Evolutionary conservation across 2,888 invertebrate genomes (phyloP).

Genomic region (Megalurothrips usitatus): DNA sequence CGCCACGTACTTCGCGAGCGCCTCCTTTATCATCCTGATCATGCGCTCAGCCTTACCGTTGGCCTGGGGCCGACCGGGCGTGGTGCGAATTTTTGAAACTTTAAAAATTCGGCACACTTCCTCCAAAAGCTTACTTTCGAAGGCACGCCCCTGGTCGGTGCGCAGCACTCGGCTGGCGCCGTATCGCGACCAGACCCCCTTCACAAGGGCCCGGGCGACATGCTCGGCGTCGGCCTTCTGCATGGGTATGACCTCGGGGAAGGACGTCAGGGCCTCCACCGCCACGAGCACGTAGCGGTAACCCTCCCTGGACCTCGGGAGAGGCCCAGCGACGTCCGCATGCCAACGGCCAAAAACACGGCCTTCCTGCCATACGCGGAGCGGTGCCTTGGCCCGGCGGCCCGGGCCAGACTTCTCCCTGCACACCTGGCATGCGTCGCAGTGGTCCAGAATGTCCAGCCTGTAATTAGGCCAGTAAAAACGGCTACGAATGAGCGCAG

Average conservation of each 20-base stretch:
- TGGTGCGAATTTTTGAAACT: background rate
- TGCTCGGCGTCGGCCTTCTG: background rate
- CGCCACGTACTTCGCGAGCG: background rate
- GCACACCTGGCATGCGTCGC: background rate
- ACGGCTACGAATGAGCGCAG: background rate
- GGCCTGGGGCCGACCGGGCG: background rate
- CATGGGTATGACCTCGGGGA: background rate
- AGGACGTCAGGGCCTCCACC: background rate
- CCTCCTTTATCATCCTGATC: background rate
- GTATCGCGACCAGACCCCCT: background rate
- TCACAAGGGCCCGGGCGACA: background rate
- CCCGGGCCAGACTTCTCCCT: background rate
- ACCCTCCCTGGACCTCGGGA: background rate
- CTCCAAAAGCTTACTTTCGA: background rate
- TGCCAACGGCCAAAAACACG: slow-evolving; percentile 3
- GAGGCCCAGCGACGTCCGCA: background rate
- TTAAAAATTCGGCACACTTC: background rate
- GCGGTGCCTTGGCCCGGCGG: background rate
- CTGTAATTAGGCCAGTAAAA: background rate
- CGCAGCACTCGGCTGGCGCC: background rate
- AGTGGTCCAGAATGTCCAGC: background rate
- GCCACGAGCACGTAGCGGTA: background rate
- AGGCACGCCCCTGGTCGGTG: background rate
- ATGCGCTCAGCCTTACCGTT: background rate
- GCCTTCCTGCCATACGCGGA: background rate